Evolutionary conservation across 2,888 invertebrate genomes (phyloP), one percentile per base, ranked within the genome.

Genomic region (Pammene aurita): DNA sequence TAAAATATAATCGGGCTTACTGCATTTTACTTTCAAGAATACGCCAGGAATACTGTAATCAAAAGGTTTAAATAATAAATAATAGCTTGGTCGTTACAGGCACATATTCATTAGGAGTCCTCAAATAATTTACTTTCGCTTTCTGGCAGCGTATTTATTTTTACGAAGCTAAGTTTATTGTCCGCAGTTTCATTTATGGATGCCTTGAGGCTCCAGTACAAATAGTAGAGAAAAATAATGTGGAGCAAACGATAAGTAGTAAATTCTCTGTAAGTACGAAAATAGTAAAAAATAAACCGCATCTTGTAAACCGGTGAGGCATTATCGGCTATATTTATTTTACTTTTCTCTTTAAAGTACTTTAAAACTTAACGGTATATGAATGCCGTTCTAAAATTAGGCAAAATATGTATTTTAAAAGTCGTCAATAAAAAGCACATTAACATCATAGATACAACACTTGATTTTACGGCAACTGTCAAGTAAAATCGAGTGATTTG

Each of bases 351-450:
- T 52, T 62, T 41, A n/a, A n/a, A n/a, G n/a, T n/a, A n/a, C n/a
- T n/a, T n/a, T n/a, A 35, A 52, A 41, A 16, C 18, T 62, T 63
- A 58, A 62, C 46, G 26, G 50, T 46, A 26, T 56, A 50, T 56
- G 34, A 56, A 61, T 55, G 18, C 46, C 35, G 34, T 61, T 18
- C 38, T 18, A 58, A 42, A 68, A 62, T 46, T 60, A 66, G 38
- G 61, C 70, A 58, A 66, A 74, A 69, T 70, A 26, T 26, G 26
- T 26, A 73, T 73, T 76, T 79, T 84, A 81, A 84, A 83, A 82
- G 82, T 77, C 61, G 69, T 71, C 77, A 75, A 77, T 80, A 77
- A 73, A 72, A 78, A 72, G 26, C 66, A 78, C 77, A 83, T 86
- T 81, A 84, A 81, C 69, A 72, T 69, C 48, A 65, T 26, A 65